These are phyloP conservation scores for Calypte anna DNA, from an alignment of 2,113 vertebrate genomes.

Conservation along the genomic window DNA sequence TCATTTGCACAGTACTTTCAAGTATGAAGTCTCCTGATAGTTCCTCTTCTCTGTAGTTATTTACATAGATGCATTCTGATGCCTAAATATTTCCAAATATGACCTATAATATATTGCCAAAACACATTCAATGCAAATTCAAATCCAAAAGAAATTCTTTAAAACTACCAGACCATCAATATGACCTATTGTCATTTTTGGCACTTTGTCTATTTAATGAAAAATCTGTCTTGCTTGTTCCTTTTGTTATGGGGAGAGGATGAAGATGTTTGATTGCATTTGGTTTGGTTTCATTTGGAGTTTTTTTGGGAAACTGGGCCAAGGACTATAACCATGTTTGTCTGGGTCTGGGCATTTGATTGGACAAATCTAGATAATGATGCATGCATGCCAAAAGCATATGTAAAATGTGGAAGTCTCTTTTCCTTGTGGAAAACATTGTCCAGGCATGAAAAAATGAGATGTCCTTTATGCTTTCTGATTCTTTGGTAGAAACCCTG, in stretches of 20 bases:
- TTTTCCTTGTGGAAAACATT: neutral
- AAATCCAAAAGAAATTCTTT: neutral
- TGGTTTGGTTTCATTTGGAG: neutral
- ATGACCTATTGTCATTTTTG: neutral
- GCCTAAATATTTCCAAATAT: neutral
- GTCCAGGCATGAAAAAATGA: neutral
- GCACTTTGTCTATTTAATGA: neutral
- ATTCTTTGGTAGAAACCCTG: neutral
- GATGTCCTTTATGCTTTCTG: neutral
- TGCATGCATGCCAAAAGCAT: neutral
- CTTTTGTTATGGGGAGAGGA: neutral
- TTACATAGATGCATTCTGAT: neutral
- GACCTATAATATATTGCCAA: neutral
- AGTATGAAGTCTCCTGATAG: neutral
- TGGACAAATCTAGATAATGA: neutral
- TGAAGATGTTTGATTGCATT: neutral
- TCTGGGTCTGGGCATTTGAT: neutral
- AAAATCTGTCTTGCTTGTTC: neutral
- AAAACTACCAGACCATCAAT: neutral
- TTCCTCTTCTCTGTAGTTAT: neutral
- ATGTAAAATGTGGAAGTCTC: neutral
- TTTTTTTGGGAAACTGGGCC: neutral
- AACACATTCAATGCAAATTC: neutral
- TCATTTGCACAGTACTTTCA: neutral
- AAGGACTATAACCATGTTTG: neutral